Evolutionary conservation across 2,888 invertebrate genomes (phyloP).

Genomic region (Dasypogon diadema): DNA sequence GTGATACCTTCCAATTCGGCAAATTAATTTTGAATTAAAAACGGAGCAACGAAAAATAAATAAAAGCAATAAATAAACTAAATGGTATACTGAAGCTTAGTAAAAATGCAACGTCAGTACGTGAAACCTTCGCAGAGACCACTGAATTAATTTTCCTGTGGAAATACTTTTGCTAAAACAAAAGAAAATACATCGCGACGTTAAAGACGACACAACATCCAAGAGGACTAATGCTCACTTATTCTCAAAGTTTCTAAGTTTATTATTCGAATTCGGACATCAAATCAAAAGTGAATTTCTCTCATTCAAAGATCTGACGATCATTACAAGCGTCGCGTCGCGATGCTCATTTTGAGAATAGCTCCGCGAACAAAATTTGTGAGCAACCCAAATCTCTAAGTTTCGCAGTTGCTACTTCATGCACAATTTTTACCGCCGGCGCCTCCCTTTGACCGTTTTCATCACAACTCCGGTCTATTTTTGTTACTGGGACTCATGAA

Average conservation of each 20-base stretch:
- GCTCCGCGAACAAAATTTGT: slow-evolving; percentile 5
- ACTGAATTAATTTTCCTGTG: slow-evolving; percentile 62
- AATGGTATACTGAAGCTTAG: slow-evolving; percentile 44
- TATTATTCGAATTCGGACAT: slow-evolving; percentile 31
- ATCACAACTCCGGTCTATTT: slow-evolving; percentile 37
- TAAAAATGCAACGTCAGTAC: slow-evolving; percentile 59
- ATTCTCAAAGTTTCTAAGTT: slow-evolving; percentile 13
- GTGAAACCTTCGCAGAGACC: slow-evolving; percentile 69
- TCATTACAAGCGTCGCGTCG: slow-evolving; percentile 32
- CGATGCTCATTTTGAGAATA: slow-evolving; percentile 24
- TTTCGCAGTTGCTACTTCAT: slow-evolving; percentile 28
- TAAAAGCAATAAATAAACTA: slow-evolving; percentile 31
- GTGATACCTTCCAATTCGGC: neutral
- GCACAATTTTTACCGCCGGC: slow-evolving; percentile 48
- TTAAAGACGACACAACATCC: slow-evolving; percentile 14
- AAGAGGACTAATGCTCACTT: slow-evolving; percentile 12
- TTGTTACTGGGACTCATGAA: slow-evolving; percentile 33
- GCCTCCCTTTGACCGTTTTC: slow-evolving; percentile 5
- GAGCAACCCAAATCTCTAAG: neutral
- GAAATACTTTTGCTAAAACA: slow-evolving; percentile 48
- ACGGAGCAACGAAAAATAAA: slow-evolving; percentile 11
- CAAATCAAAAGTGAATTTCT: slow-evolving; percentile 43
- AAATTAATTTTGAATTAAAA: slow-evolving; percentile 1
- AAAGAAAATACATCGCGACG: slow-evolving; percentile 42
- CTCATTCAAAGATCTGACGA: slow-evolving; percentile 24